These are phyloP conservation scores for Pristionchus japonicus DNA, from an alignment of 2,888 invertebrate genomes.

Conservation along the genomic window DNA sequence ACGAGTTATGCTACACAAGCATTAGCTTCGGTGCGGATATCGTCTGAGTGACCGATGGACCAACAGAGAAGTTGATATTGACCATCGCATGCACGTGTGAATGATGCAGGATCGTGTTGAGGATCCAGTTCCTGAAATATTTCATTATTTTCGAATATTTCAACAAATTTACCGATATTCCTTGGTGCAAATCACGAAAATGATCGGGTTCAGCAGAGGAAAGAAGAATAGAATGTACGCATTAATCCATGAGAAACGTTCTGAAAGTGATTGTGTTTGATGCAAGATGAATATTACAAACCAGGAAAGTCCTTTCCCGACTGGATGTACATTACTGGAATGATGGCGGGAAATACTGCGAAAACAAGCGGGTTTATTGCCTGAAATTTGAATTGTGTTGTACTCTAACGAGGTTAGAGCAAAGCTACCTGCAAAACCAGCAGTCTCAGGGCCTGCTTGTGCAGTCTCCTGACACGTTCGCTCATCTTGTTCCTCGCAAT, in stretches of 20 bases:
- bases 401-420: not conserved
- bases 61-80: not conserved
- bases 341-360: not conserved
- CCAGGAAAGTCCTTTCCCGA: not conserved
- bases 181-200: slow-evolving; percentile 37
- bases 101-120: not conserved
- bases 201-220: slow-evolving; percentile 27
- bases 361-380: not conserved
- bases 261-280: not conserved
- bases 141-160: not conserved
- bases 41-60: not conserved
- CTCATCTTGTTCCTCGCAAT: not conserved
- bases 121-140: not conserved
- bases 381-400: not conserved
- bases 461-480: not conserved
- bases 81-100: not conserved
- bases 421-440: not conserved
- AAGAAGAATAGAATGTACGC: not conserved
- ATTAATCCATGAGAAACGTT: not conserved
- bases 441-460: not conserved
- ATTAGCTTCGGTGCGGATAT: not conserved
- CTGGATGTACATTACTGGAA: not conserved
- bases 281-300: not conserved
- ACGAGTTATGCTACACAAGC: not conserved
- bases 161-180: not conserved